Evolutionary conservation across 1,140 invertebrate genomes (phyloP), one percentile per base, ranked within the genome.

Genomic region (Pseudomyrmex sp.): DNA sequence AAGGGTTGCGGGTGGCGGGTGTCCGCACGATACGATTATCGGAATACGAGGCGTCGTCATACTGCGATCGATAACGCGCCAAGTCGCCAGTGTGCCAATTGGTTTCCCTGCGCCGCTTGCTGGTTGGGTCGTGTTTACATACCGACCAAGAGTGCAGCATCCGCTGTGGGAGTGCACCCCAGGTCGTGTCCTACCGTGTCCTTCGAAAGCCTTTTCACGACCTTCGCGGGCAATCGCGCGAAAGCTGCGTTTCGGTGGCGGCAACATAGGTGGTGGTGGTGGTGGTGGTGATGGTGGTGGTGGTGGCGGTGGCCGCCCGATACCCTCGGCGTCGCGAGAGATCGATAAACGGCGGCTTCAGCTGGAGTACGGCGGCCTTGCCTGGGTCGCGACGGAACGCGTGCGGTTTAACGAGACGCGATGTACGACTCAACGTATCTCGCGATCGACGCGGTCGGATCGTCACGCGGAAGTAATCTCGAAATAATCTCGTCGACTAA

Each of bases 331-430:
- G 52, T 58, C 63, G 63, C 65, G 10, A 80, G 76, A 79, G 76
- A 80, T 70, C 65, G 76, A 80, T 70, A 80, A 70, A 80, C 63
- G 63, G 65, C 52, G 75, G 75, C 75, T 77, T n/a, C 75, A 77
- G 75, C 75, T 66, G 62, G 62, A 35, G 15, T 50, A 63, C 62
- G 76, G 65, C 54, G 76, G 65, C 76, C 76, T 79, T 79, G 65
- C 76, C 65, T 72, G 76, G 76, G 76, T 80, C 54, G 35, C 35
- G 63, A 79, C 61, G 46, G 74, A 61, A 15, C 59, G 72, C 58
- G 73, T 35, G 15, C 74, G 13, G 26, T 15, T 79, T 18, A 48
- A 80, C 4, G 63, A 69, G 63, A 56, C n/a, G 58, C 35, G 26
- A 62, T 50, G 73, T 65, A 50, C 62, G 8, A 56, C 50, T 35